phyloP scores from a whole-genome alignment of 2,113 vertebrate species.

The Probosciger aterrimus region DNA sequence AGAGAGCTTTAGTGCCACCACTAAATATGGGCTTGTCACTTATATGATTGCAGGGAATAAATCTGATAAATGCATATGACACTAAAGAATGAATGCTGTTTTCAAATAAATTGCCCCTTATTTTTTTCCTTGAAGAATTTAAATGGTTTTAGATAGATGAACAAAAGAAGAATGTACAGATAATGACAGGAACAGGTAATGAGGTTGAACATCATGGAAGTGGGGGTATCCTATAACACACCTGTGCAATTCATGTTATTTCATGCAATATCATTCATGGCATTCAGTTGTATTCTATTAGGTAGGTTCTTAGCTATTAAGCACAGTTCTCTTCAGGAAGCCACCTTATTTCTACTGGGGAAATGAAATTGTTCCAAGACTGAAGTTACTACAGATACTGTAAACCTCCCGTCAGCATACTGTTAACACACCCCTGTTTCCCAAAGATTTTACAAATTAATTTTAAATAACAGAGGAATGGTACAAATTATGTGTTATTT shows the following conservation, averaged over 20 bases:
- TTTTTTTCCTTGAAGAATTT: neutral
- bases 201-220: neutral
- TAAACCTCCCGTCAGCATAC: neutral
- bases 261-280: neutral
- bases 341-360: slow-evolving; percentile 23
- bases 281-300: neutral
- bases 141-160: neutral
- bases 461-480: neutral
- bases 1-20: neutral
- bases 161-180: neutral
- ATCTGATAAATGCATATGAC: neutral
- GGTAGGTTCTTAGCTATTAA: neutral
- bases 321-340: slow-evolving; percentile 16
- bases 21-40: neutral
- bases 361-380: neutral
- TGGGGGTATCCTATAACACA: neutral
- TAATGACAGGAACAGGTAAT: neutral
- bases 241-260: slow-evolving; percentile 12
- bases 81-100: neutral
- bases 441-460: slow-evolving; percentile 24
- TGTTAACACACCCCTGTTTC: neutral
- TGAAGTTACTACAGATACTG: slow-evolving; percentile 26
- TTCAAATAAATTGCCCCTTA: neutral
- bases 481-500: neutral
- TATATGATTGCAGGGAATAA: neutral